phyloP scores from a whole-genome alignment of 2,113 vertebrate species.

The Apus apus region DNA sequence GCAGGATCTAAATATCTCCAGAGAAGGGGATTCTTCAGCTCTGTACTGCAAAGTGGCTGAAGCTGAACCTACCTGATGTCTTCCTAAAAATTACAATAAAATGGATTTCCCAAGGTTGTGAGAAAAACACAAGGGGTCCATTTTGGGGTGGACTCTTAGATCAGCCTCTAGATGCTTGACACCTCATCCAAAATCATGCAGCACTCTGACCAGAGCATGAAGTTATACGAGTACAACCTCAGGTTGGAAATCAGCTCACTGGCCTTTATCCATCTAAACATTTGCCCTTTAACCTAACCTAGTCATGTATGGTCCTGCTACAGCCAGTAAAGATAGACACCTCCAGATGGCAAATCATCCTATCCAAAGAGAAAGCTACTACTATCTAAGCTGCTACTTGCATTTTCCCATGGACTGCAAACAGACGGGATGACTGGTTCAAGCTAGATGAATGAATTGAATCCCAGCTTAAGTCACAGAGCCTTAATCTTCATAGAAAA shows the following conservation, averaged over 20 bases:
- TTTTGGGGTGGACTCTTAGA: neutral
- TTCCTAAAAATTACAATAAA: neutral
- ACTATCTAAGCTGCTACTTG: neutral
- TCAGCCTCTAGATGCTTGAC: neutral
- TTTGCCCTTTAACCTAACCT: neutral
- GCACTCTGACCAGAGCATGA: neutral
- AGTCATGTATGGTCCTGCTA: neutral
- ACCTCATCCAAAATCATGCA: neutral
- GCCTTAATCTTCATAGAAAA: neutral
- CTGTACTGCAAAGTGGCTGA: neutral
- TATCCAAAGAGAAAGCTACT: neutral
- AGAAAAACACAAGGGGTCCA: neutral
- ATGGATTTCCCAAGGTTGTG: neutral
- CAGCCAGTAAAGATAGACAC: neutral
- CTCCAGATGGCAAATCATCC: neutral
- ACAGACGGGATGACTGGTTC: neutral
- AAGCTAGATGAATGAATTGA: neutral
- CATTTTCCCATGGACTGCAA: neutral
- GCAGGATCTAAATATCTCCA: too few species aligned
- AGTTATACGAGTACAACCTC: neutral
- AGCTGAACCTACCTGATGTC: neutral
- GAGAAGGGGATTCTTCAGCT: neutral
- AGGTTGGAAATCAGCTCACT: neutral
- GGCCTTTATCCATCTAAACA: neutral
- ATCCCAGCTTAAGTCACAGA: neutral